These are phyloP conservation scores for Speoplatyrhinus poulsoni DNA, from an alignment of 2,113 vertebrate genomes.

Conservation along the genomic window DNA sequence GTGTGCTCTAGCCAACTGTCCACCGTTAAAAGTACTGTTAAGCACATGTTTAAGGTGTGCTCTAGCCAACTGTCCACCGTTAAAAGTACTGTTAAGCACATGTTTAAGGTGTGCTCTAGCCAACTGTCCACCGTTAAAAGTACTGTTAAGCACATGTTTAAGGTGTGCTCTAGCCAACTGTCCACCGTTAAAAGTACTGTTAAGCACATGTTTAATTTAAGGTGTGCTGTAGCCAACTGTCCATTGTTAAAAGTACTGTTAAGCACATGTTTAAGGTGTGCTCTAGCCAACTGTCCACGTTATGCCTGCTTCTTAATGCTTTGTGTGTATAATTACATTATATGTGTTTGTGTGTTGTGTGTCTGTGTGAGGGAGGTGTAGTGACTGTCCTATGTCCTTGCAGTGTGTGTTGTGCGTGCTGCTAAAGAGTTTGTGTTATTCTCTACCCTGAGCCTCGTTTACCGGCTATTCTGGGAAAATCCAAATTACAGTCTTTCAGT, in stretches of 20 bases:
- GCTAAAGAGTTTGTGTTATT: slow-evolving; percentile 76
- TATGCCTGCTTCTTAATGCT: slow-evolving; percentile 7
- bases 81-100: too few species aligned
- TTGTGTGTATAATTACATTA: background rate
- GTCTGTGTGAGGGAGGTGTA: slow-evolving; percentile 45
- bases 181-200: too few species aligned
- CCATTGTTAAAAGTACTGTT: too few species aligned
- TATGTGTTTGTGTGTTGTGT: slow-evolving; percentile 28
- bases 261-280: too few species aligned
- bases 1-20: too few species aligned
- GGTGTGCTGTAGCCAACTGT: too few species aligned
- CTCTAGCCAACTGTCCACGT: background rate
- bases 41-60: too few species aligned
- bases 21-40: too few species aligned
- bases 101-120: too few species aligned
- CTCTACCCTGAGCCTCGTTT: slow-evolving; percentile 73
- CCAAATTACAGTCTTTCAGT: slow-evolving; percentile 82
- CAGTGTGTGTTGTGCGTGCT: slow-evolving; percentile 70
- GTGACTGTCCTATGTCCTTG: slow-evolving; percentile 39
- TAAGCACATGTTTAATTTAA: too few species aligned
- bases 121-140: background rate
- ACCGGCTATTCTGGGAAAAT: slow-evolving; percentile 81
- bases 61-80: too few species aligned
- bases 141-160: slow-evolving; percentile 9
- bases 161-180: slow-evolving; percentile 4